These are phyloP conservation scores for Lagocephalus sceleratus DNA, from an alignment of 2,797 vertebrate species.

Conservation along the genomic window DNA sequence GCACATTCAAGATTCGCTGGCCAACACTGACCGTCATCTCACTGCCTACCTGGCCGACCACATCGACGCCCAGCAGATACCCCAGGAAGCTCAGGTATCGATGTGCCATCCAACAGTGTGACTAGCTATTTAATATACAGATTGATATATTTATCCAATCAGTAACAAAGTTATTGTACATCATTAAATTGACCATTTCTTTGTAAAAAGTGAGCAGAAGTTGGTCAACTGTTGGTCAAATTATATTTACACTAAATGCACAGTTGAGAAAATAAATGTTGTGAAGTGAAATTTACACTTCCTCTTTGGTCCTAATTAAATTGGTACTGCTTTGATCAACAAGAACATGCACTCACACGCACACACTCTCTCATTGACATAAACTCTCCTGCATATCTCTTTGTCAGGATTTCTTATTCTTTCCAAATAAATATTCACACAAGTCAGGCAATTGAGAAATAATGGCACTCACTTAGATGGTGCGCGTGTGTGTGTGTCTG, in stretches of 20 bases:
- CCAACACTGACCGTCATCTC: constrained; percentile 86
- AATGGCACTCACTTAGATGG: background rate
- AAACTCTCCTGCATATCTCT: background rate
- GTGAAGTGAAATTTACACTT: background rate
- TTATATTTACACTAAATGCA: no score
- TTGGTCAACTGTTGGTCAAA: no score
- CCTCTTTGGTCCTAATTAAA: constrained; percentile 41
- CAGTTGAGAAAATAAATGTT: no score
- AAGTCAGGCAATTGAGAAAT: constrained; percentile 15
- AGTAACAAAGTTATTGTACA: no score
- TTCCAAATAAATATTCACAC: background rate
- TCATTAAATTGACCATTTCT: no score
- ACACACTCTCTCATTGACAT: no score
- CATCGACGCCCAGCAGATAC: constrained; percentile 90
- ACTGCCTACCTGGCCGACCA: constrained; percentile 84
- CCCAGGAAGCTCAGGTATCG: constrained; percentile 91
- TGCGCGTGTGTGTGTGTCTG: background rate
- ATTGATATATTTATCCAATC: no score
- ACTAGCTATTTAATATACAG: no score
- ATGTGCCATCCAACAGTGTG: background rate
- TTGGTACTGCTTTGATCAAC: no score
- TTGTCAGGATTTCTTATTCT: background rate
- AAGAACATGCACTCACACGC: no score
- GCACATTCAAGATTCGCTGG: constrained; percentile 87
- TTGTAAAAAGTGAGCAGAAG: no score